Conservation (phyloP, 2,113 vertebrate species). For the Spheniscus mendiculus region DNA sequence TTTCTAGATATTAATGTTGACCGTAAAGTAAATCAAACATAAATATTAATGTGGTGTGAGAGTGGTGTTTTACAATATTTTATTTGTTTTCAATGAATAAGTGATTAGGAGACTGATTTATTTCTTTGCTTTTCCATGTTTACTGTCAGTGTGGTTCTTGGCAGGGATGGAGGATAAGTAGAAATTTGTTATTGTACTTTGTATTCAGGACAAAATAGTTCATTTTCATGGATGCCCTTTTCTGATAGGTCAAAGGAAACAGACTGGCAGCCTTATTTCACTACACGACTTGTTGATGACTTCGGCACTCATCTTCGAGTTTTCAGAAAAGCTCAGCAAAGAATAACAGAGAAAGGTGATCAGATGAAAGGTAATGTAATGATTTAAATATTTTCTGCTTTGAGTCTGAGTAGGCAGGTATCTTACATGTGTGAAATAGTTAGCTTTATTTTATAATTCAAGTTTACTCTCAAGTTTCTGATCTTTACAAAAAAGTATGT, state of each 20-base stretch:
- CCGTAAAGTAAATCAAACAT: background rate
- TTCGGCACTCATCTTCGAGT: slow-evolving; percentile 97
- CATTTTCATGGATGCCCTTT: background rate
- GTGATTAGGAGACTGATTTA: background rate
- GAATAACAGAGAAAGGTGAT: slow-evolving; percentile 90
- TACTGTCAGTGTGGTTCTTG: background rate
- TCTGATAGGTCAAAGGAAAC: slow-evolving; percentile 92
- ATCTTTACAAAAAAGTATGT: background rate
- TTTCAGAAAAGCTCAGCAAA: slow-evolving; percentile 97
- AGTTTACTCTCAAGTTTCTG: background rate
- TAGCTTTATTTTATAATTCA: background rate
- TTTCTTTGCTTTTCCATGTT: background rate
- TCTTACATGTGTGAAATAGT: background rate
- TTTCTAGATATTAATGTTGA: background rate
- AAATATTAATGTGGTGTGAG: background rate
- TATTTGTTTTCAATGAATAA: background rate
- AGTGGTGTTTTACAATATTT: background rate
- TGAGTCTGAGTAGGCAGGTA: background rate
- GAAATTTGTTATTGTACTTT: background rate
- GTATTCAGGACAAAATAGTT: background rate
- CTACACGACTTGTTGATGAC: slow-evolving; percentile 96
- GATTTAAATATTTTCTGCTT: background rate
- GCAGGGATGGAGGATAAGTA: background rate
- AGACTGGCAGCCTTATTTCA: slow-evolving; percentile 99
- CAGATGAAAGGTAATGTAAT: slow-evolving; percentile 82